Evolutionary conservation across 2,113 vertebrate species (phyloP).

Genomic region (Prunella fulvescens): DNA sequence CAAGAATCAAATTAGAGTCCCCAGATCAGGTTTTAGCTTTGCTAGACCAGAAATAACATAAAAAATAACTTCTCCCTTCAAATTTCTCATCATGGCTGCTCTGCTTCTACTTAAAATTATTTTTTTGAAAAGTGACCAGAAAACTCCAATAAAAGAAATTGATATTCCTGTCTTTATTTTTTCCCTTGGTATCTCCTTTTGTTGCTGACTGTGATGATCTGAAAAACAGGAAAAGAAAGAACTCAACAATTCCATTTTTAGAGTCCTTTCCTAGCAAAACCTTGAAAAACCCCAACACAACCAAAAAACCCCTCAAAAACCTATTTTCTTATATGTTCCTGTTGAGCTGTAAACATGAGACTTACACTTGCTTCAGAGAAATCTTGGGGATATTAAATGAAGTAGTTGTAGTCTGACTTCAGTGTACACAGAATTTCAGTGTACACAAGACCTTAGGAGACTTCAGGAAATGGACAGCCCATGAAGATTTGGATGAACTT

Average conservation of each 20-base stretch:
- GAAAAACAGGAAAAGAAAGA: neutral
- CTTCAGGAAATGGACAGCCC: neutral
- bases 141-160: neutral
- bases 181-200: neutral
- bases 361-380: neutral
- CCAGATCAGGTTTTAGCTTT: neutral
- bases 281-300: neutral
- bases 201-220: neutral
- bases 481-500: neutral
- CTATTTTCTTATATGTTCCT: neutral
- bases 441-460: neutral
- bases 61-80: neutral
- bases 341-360: neutral
- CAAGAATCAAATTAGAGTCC: neutral
- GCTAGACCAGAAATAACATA: neutral
- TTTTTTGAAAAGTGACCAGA: neutral
- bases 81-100: neutral
- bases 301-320: neutral
- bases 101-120: neutral
- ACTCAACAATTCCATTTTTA: neutral
- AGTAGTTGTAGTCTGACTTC: neutral
- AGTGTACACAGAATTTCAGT: neutral
- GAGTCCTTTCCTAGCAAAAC: neutral
- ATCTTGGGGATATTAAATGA: neutral
- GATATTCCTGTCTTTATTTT: neutral